These are phyloP conservation scores for Pachypeltis micranthus DNA, from an alignment of 1,140 invertebrate genomes.

Conservation along the genomic window DNA sequence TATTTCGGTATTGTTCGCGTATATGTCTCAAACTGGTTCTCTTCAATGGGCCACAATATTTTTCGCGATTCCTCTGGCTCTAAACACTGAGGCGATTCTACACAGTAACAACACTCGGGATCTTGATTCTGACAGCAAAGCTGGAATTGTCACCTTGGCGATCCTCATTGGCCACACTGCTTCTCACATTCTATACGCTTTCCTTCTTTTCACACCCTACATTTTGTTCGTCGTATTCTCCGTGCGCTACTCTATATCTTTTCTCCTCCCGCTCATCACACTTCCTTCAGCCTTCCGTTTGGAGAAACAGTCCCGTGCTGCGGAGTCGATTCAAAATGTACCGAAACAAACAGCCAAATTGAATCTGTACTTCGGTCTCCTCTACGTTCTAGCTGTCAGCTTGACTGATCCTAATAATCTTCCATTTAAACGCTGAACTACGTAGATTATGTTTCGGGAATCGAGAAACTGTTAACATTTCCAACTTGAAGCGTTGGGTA, in stretches of 20 bases:
- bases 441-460: too few species aligned
- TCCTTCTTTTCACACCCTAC: constrained; percentile 83
- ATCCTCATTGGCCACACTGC: constrained; percentile 83
- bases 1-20: constrained; percentile 86
- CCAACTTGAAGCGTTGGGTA: background rate
- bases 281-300: constrained; percentile 76
- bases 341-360: constrained; percentile 79
- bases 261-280: constrained; percentile 76
- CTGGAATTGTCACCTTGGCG: constrained; percentile 59
- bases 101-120: constrained; percentile 91
- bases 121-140: constrained; percentile 37
- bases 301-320: constrained; percentile 74
- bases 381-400: constrained; percentile 68
- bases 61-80: constrained; percentile 82
- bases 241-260: constrained; percentile 73
- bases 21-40: constrained; percentile 78
- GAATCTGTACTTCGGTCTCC: constrained; percentile 80
- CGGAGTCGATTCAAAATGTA: constrained; percentile 62
- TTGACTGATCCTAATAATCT: constrained; percentile 30
- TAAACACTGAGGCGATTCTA: constrained; percentile 89
- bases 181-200: constrained; percentile 81
- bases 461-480: too few species aligned
- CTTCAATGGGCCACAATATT: constrained; percentile 76
- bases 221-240: constrained; percentile 74
- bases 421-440: constrained; percentile 27